Base-by-base conservation (phyloP, 1,140 invertebrate species). In the Hirudo medicinalis region DNA sequence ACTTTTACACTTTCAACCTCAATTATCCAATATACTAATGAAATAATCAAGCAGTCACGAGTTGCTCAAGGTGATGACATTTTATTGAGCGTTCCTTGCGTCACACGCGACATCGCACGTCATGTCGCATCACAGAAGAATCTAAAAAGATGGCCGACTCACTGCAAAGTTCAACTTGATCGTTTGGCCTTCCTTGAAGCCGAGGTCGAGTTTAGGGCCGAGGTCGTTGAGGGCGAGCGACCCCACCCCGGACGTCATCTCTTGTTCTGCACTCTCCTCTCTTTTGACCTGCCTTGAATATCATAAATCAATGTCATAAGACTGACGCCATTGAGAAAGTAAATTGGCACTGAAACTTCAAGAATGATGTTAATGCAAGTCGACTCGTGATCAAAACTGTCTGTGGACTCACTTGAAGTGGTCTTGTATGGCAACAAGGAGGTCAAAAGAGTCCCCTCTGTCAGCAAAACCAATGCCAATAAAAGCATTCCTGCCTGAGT, bases 161-260 rank as follows among this genome's bases (percentile, higher is more conserved):
- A 95, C 92, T 75, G 90, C 92, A 76, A 97, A 94, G 80, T 97
- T 97, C 60, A 98, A 94, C 85, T 94, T 97, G 75, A 98, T 97
- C 20, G 94, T 98, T 85, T 98, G 91, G 36, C 95, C 95, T 80
- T 97, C 95, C 81, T 97, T 98, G 79, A 98, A 97, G 72, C 92
- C 89, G n/a, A 97, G 85, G 85, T 97, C 93, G 22, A 97, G 82
- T 77, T 91, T 88, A 73, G 91, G 91, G 54, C 76, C 78, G 22
- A 6, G 57, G 15, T 68, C 72, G 11, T 77, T 74, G 53, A 81
- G 75, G 36, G 76, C 72, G 54, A 76, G 71, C 8, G 68, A 85
- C 57, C 87, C 85, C 75, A 89, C 87, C 49, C 76, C 75, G 40
- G 36, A 53, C 0, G 69, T 78, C 92, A 69, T 54, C 74, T 80